These are phyloP conservation scores for Zootoca vivipara DNA, from an alignment of 2,113 vertebrate genomes.

Conservation along the genomic window DNA sequence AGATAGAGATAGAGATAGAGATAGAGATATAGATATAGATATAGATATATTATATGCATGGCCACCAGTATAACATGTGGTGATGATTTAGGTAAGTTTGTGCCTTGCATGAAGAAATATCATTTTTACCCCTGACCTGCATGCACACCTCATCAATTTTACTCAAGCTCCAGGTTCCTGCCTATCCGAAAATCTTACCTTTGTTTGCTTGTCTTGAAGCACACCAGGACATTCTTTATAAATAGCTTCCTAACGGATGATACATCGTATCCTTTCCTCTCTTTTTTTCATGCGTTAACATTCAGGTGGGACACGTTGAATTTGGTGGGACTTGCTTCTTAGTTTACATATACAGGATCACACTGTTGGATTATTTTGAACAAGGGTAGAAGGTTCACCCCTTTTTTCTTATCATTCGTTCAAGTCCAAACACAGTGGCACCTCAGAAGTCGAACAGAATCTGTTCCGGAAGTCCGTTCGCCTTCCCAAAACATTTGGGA, in stretches of 20 bases:
- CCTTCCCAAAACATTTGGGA: no score
- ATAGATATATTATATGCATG: neutral
- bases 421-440: slow-evolving; percentile 1
- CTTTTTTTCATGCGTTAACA: neutral
- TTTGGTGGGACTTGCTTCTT: no score
- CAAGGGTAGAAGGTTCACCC: neutral
- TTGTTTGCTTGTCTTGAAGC: no score
- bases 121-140: neutral
- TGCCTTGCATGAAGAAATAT: neutral
- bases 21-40: no score
- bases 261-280: neutral
- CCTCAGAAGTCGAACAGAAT: no score
- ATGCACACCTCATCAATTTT: neutral
- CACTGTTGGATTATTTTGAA: neutral
- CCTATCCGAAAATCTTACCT: no score
- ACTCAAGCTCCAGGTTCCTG: neutral
- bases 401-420: slow-evolving; percentile 42
- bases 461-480: no score
- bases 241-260: neutral
- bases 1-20: no score
- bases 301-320: no score
- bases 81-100: neutral
- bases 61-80: neutral
- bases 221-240: no score
- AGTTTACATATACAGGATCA: no score